These are phyloP conservation scores for Tiliqua scincoides DNA, from an alignment of 2,113 vertebrate species.

Conservation along the genomic window DNA sequence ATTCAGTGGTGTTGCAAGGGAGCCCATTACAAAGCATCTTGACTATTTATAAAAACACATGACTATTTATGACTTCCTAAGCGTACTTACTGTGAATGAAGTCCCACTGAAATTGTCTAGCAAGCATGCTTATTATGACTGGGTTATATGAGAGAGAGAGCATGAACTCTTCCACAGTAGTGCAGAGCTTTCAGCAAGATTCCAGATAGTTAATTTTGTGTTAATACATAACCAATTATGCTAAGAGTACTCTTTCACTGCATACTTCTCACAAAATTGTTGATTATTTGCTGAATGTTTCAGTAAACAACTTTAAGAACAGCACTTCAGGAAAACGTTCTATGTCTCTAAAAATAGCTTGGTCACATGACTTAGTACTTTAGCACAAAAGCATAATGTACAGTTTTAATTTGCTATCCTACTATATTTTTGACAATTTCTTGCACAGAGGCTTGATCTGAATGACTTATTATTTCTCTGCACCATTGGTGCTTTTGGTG, in stretches of 20 bases:
- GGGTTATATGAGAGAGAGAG: conserved; percentile 27
- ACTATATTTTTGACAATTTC: conserved; percentile 60
- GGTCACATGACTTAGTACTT: conserved; percentile 57
- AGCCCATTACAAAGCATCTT: conserved; percentile 6
- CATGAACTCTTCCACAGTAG: conserved; percentile 9
- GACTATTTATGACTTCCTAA: no score
- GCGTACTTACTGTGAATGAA: neutral
- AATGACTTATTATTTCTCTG: conserved; percentile 61
- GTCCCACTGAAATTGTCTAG: neutral
- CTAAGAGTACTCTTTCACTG: conserved; percentile 32
- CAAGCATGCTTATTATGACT: neutral
- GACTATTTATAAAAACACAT: no score
- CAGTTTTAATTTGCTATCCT: conserved; percentile 70
- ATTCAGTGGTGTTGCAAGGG: conserved; percentile 1
- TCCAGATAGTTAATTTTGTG: conserved; percentile 55
- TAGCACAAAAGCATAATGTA: conserved; percentile 65
- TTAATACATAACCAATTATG: conserved; percentile 29
- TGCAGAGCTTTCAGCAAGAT: conserved; percentile 26
- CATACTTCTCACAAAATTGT: conserved; percentile 51
- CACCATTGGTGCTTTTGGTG: conserved; percentile 32
- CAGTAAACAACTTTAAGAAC: conserved; percentile 61
- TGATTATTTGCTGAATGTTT: conserved; percentile 61
- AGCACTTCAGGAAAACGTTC: conserved; percentile 34
- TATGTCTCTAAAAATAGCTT: conserved; percentile 61
- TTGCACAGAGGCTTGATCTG: conserved; percentile 35